Base-by-base conservation (phyloP, 2,888 invertebrate genomes). In the Clepsis dumicolana region DNA sequence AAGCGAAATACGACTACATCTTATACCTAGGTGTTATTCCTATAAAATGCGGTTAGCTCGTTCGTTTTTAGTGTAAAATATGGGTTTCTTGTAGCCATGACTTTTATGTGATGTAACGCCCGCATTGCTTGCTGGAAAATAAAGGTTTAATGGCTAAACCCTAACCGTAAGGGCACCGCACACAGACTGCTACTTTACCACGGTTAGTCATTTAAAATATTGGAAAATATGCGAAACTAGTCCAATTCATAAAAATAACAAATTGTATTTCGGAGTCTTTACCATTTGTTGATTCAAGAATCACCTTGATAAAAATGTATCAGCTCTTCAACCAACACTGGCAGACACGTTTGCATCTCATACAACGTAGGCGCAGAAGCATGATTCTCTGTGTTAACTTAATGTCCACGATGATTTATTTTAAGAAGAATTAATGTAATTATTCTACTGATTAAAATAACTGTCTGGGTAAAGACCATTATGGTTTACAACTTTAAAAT, bases 21-120 rank as follows among this genome's bases (percentile, higher is more conserved):
- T 8, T 18, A n/a, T 44, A n/a, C 16, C 44, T 44, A 50, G 4
- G 21, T 14, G 25, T 8, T 52, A 52, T n/a, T 25, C 27, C 12
- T 38, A 32, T 38, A 57, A 57, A 35, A 41, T 48, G 66, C 38
- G 35, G 35, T 66, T n/a, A 27, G 35, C 35, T 54, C 21, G 54
- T 53, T 54, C 16, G 29, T 56, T 29, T n/a, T 4, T 32, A 48
- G 25, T 50, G 29, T 67, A 82, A 72, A 75, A 73, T 75, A 77
- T 77, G 75, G 73, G 69, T 77, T 81, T 75, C 76, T 70, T 70
- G 66, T 70, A 73, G 70, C 72, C 71, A 38, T 71, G 66, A 62
- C 74, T 74, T 77, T 79, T 79, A 82, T 80, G 75, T 68, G 73
- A 75, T 74, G 75, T 75, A 63, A 69, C 72, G 70, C 73, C 73